Conservation (phyloP, 2,888 invertebrate genomes). For the Thecophora atra region DNA sequence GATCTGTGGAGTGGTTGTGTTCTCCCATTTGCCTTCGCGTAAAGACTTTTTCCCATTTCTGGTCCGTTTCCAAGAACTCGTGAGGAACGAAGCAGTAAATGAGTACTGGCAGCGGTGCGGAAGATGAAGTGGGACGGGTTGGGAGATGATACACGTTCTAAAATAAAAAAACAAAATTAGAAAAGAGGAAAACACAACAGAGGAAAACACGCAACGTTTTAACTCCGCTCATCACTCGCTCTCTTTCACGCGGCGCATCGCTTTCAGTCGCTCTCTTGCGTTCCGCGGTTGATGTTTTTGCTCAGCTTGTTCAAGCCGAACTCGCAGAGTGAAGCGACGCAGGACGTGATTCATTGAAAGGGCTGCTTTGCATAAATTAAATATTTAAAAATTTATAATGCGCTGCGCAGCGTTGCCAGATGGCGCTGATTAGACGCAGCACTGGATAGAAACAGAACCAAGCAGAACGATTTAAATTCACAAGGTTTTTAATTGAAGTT, state of each 20-base stretch:
- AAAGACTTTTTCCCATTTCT: not conserved
- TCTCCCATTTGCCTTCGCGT: not conserved
- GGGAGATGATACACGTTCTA: not conserved
- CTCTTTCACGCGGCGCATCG: not conserved
- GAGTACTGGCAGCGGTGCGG: not conserved
- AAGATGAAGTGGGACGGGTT: not conserved
- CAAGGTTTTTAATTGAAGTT: no score
- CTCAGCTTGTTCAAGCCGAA: slow-evolving; percentile 22
- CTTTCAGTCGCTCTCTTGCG: not conserved
- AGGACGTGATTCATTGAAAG: slow-evolving; percentile 16
- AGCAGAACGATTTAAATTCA: no score
- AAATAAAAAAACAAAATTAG: no score
- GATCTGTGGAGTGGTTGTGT: no score
- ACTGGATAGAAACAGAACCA: not conserved
- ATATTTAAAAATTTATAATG: slow-evolving; percentile 34
- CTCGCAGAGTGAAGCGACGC: slow-evolving; percentile 10
- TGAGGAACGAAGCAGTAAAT: not conserved
- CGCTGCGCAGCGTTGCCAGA: slow-evolving; percentile 30
- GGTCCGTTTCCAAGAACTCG: not conserved
- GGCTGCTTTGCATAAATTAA: slow-evolving; percentile 36
- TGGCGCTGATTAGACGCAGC: slow-evolving; percentile 21
- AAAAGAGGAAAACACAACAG: not conserved
- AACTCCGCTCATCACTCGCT: not conserved
- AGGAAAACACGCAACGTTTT: not conserved
- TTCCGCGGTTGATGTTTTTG: not conserved